A percentile compares a stretch with the other conserved stretches of the same genome.
phyloP scores from a whole-genome alignment of 2,797 vertebrate genomes.

The Melanotaenia pygmaea region DNA sequence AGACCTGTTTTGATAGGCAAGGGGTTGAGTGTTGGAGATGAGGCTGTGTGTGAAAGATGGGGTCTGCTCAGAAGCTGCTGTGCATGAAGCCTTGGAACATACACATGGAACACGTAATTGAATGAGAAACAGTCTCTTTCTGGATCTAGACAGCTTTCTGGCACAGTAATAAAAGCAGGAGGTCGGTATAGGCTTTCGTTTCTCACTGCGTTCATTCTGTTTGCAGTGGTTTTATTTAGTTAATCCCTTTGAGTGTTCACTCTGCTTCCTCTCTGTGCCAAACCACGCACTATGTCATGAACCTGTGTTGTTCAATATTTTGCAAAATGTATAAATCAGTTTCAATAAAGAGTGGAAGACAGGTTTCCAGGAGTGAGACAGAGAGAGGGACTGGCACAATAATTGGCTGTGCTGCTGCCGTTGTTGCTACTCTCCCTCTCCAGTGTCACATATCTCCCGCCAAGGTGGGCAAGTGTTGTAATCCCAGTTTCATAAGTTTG shows the following conservation, averaged over 20 bases:
- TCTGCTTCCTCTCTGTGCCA: constrained; percentile 59
- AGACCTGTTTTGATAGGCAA: constrained; percentile 70
- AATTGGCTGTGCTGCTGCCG: constrained; percentile 53
- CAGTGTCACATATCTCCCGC: constrained; percentile 54
- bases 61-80: constrained; percentile 70
- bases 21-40: constrained; percentile 58
- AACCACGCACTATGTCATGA: constrained; percentile 77
- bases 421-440: constrained; percentile 53
- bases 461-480: constrained; percentile 61
- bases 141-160: constrained; percentile 77
- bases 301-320: constrained; percentile 71
- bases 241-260: constrained; percentile 55
- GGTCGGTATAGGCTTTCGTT: constrained; percentile 53
- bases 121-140: constrained; percentile 79
- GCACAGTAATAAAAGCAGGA: constrained; percentile 68
- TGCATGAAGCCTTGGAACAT: constrained; percentile 75
- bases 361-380: constrained; percentile 63
- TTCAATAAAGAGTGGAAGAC: constrained; percentile 76
- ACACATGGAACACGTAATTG: constrained; percentile 81
- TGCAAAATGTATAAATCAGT: constrained; percentile 65
- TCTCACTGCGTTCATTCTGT: constrained; percentile 65
- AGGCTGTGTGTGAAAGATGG: constrained; percentile 73
- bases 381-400: constrained; percentile 52
- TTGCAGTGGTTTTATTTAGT: constrained; percentile 70
- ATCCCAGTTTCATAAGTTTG: constrained; percentile 61